phyloP scores from a whole-genome alignment of 2,888 invertebrate species.

The Meliscaeva auricollis region DNA sequence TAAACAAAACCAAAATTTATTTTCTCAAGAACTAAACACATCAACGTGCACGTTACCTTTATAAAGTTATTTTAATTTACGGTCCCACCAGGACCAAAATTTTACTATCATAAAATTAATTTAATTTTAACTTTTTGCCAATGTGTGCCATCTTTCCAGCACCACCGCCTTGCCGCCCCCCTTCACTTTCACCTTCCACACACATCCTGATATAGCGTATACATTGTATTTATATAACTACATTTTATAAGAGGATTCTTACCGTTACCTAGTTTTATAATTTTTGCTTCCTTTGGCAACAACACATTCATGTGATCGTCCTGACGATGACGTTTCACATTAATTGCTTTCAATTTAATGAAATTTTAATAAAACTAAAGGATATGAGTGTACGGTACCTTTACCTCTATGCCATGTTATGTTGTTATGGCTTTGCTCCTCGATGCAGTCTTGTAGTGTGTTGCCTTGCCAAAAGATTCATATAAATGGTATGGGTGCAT shows the following conservation, averaged over 20 bases:
- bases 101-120: slow-evolving; percentile 61
- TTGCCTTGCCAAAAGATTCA: slow-evolving; percentile 17
- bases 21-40: background rate
- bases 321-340: slow-evolving; percentile 76
- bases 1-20: background rate
- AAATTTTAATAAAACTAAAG: slow-evolving; percentile 81
- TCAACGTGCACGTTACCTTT: background rate
- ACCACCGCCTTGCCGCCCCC: background rate
- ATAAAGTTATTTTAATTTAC: slow-evolving; percentile 55
- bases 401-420: background rate
- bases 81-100: slow-evolving; percentile 63
- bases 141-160: background rate
- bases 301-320: slow-evolving; percentile 37
- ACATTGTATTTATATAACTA: background rate
- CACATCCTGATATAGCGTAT: background rate
- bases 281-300: slow-evolving; percentile 20
- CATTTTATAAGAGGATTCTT: slow-evolving; percentile 11
- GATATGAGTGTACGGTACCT: slow-evolving; percentile 6
- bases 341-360: slow-evolving; percentile 82
- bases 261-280: slow-evolving; percentile 35
- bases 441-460: background rate
- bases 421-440: background rate
- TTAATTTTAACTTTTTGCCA: slow-evolving; percentile 64
- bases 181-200: background rate
- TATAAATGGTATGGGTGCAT: background rate